phyloP scores from a whole-genome alignment of 64 coral and sea anemone genomes.

The Porites lutea region DNA sequence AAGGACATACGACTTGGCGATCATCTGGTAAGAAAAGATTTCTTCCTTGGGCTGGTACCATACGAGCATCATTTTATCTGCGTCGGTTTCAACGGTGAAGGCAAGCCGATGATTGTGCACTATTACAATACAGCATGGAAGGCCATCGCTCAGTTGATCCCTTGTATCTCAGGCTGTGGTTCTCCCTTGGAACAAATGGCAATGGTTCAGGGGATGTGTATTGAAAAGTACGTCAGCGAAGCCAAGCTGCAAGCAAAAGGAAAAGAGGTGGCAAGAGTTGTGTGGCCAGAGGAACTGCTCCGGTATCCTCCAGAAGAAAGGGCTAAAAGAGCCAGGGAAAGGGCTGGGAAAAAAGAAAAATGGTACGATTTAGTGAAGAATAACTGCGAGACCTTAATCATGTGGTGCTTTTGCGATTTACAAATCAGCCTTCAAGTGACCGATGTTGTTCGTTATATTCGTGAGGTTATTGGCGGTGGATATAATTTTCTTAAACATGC shows the following conservation, averaged over 20 bases:
- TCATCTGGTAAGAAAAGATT: slow-evolving; percentile 38
- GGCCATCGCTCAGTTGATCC: not conserved
- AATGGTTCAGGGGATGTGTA: slow-evolving; percentile 19
- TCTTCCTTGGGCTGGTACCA: not conserved
- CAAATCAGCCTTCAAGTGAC: not conserved
- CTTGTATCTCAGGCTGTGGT: not conserved
- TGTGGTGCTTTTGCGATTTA: slow-evolving; percentile 66
- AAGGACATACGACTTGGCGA: slow-evolving; percentile 18
- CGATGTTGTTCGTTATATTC: no score
- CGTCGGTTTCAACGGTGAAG: not conserved
- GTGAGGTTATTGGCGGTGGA: no score
- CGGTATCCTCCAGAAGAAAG: slow-evolving; percentile 39
- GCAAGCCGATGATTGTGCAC: slow-evolving; percentile 26
- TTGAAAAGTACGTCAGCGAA: slow-evolving; percentile 34
- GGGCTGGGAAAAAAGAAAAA: not conserved
- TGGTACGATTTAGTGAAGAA: slow-evolving; percentile 44
- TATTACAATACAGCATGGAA: slow-evolving; percentile 35
- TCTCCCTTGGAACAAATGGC: slow-evolving; percentile 14
- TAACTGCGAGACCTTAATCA: slow-evolving; percentile 77
- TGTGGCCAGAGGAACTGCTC: slow-evolving; percentile 67
- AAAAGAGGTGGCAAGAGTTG: slow-evolving; percentile 44
- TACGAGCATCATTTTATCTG: slow-evolving; percentile 56
- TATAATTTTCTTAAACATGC: no score
- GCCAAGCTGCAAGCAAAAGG: slow-evolving; percentile 7
- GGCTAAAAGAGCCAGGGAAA: slow-evolving; percentile 1